phyloP scores from a whole-genome alignment of 2,113 vertebrate genomes.

The Megaceryle maxima region DNA sequence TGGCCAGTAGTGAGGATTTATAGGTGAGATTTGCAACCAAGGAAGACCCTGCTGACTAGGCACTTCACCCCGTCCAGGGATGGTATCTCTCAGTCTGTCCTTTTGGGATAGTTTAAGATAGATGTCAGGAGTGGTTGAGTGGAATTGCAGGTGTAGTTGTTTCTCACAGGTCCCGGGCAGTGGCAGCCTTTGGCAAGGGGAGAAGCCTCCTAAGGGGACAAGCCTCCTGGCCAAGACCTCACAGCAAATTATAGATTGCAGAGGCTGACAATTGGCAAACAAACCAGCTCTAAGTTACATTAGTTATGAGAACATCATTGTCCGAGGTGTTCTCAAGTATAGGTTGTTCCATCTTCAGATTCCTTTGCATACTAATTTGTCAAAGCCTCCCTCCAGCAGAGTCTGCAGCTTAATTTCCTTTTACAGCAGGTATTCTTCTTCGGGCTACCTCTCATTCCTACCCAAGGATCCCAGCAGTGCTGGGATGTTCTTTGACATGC shows the following conservation, averaged over 20 bases:
- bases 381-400: background rate
- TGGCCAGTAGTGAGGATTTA: background rate
- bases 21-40: background rate
- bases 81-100: background rate
- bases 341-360: background rate
- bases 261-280: background rate
- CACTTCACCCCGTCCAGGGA: background rate
- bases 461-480: background rate
- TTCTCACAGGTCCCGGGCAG: background rate
- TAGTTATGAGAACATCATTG: background rate
- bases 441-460: background rate
- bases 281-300: background rate
- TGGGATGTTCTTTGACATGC: background rate
- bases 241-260: background rate
- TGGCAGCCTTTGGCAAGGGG: background rate
- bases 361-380: background rate
- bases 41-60: background rate
- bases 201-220: background rate
- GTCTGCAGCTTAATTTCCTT: background rate
- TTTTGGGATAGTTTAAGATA: background rate
- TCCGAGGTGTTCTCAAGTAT: background rate
- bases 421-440: background rate
- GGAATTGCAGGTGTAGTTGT: background rate
- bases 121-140: background rate
- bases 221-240: background rate